Base-by-base conservation (phyloP, 2,888 invertebrate species). In the Alloplasta piceator region DNA sequence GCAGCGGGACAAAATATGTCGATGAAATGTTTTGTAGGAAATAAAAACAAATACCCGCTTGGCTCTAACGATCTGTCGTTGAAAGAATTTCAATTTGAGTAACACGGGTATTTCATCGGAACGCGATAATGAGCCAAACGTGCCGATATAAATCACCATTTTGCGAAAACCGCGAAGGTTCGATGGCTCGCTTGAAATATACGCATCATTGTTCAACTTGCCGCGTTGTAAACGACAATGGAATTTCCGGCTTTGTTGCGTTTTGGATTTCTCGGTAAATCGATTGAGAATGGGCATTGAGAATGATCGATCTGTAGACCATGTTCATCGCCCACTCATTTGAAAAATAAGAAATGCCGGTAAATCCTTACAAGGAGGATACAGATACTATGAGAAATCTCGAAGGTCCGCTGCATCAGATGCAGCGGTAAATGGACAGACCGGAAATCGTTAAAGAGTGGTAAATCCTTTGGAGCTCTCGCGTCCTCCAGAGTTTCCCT, bases 101-200 rank as follows among this genome's bases (percentile, higher is more conserved):
- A 16, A n/a, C 52, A 56, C 12, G 56, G 71, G 76, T 50, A 80
- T 80, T 50, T 46, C 36, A 36, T 26, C 26, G 70, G 74, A 71
- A 78, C 81, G 81, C 74, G 70, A 74, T 81, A 81, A 81, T 56
- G 73, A 81, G 64, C 14, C 16, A 56, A 61, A 60, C 55, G 60
- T 16, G 56, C 41, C 64, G 26, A 60, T 60, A 68, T 74, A 26
- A 26, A 26, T 14, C 3, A 26, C 3, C 26, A 26, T 26, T 26
- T 26, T 26, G 26, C 26, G 14, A 55, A 70, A 16, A 60, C 60
- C 12, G 67, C 46, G 48, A 46, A 79, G 63, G 64, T 70, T 77
- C 68, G 64, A 64, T 14, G 26, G 74, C 58, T 78, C 38, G 10
- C 56, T 76, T 12, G 39, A 66, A 77, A 73, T 64, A 55, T 73